These are phyloP conservation scores for Diorhabda sublineata DNA, from an alignment of 1,140 invertebrate species.

Conservation along the genomic window DNA sequence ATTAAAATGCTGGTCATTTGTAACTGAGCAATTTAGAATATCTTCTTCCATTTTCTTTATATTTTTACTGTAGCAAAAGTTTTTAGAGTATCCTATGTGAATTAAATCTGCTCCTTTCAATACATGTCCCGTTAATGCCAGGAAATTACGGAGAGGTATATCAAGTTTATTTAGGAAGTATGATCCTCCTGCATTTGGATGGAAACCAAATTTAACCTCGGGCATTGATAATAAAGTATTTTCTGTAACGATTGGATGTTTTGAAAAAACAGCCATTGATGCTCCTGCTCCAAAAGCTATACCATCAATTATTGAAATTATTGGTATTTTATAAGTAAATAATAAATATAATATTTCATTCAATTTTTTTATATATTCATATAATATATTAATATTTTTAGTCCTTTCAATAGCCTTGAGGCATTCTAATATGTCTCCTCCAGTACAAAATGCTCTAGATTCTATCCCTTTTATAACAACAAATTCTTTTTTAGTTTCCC, in stretches of 20 bases:
- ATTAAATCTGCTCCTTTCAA: slow-evolving; percentile 79
- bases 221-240: slow-evolving; percentile 95
- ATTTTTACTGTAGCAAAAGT: slow-evolving; percentile 69
- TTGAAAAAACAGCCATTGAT: slow-evolving; percentile 87
- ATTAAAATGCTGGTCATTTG: slow-evolving; percentile 40
- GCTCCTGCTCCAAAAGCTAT: slow-evolving; percentile 97
- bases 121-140: slow-evolving; percentile 57
- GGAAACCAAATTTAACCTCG: slow-evolving; percentile 86
- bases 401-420: background rate
- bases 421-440: slow-evolving; percentile 65
- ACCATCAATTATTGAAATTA: slow-evolving; percentile 87
- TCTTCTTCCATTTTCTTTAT: slow-evolving; percentile 62
- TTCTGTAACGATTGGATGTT: slow-evolving; percentile 89
- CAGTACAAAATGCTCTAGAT: slow-evolving; percentile 94
- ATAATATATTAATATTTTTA: background rate
- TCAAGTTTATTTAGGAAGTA: slow-evolving; percentile 82
- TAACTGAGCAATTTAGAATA: slow-evolving; percentile 55
- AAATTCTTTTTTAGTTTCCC: slow-evolving; percentile 73
- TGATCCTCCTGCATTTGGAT: slow-evolving; percentile 91
- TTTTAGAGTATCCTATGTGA: slow-evolving; percentile 87
- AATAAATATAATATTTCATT: slow-evolving; percentile 63
- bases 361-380: background rate
- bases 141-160: slow-evolving; percentile 79
- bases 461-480: slow-evolving; percentile 85
- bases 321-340: slow-evolving; percentile 81